phyloP scores from a whole-genome alignment of 23 tunicate genomes.

The Aplidium turbinatum region DNA sequence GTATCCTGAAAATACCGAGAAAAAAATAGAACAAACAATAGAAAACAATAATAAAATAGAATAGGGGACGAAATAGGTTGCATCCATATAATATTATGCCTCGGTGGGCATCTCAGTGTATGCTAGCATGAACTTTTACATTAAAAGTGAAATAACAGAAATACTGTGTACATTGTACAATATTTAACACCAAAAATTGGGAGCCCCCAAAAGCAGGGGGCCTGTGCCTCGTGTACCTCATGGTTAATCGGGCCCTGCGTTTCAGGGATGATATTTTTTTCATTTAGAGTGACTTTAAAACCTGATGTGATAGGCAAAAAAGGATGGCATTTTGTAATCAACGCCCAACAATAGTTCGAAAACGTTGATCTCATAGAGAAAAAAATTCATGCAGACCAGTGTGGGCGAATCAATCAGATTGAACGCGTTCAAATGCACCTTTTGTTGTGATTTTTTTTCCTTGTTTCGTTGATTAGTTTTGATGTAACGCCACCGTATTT shows the following conservation, averaged over 20 bases:
- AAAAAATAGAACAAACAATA: not conserved
- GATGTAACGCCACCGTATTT: not conserved
- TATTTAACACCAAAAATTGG: too few relatives aligned
- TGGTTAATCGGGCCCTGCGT: too few relatives aligned
- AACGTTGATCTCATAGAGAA: constrained; percentile 16
- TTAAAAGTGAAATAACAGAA: too few relatives aligned
- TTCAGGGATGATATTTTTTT: not conserved
- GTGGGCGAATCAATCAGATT: not conserved
- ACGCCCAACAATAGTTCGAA: constrained; percentile 15
- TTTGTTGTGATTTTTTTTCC: not conserved
- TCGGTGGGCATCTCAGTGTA: too few relatives aligned
- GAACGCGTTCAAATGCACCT: not conserved
- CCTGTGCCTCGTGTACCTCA: too few relatives aligned
- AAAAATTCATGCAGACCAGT: constrained; percentile 26
- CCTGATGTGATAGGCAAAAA: constrained; percentile 30
- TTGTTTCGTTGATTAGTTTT: not conserved
- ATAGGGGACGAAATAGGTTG: not conserved
- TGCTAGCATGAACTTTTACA: too few relatives aligned
- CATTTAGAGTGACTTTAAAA: constrained; percentile 15
- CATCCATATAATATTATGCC: too few relatives aligned
- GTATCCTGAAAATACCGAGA: too few relatives aligned
- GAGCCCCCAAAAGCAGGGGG: too few relatives aligned
- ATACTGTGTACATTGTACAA: too few relatives aligned
- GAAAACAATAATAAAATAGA: not conserved
- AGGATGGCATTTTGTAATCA: constrained; percentile 21